Conservation (phyloP, 1,140 invertebrate species). For the Atopsyche davidsoni region DNA sequence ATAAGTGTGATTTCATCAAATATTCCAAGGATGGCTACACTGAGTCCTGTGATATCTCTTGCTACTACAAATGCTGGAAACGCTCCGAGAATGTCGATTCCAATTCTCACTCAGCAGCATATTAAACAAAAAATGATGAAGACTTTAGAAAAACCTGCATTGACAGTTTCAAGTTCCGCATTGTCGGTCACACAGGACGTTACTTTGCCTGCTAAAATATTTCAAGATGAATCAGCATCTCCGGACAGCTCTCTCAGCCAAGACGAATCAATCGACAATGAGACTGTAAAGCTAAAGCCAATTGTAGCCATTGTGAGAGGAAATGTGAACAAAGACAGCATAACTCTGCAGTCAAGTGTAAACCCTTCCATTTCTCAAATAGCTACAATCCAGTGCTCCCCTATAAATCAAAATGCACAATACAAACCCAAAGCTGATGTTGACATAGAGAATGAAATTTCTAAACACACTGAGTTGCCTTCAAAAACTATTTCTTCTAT, state of each 20-base stretch:
- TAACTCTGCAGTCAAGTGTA: neutral
- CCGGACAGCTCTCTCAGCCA: conserved; percentile 43
- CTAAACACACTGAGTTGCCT: conserved; percentile 45
- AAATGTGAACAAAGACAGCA: no score
- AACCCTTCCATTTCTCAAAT: no score
- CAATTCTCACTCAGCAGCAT: conserved; percentile 44
- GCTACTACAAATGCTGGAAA: conserved; percentile 38
- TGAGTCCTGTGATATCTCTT: conserved; percentile 42
- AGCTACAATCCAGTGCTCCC: no score
- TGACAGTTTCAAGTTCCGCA: conserved; percentile 47
- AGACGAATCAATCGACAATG: conserved; percentile 15
- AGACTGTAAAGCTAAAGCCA: neutral
- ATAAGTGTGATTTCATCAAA: conserved; percentile 46
- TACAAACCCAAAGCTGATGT: conserved; percentile 38
- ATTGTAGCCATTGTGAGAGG: no score
- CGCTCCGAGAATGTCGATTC: conserved; percentile 39
- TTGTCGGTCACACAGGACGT: conserved; percentile 51
- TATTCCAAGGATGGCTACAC: conserved; percentile 38
- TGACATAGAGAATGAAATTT: conserved; percentile 46
- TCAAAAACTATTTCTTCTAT: conserved; percentile 29
- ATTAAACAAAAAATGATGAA: conserved; percentile 48
- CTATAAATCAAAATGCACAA: no score
- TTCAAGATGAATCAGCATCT: conserved; percentile 55
- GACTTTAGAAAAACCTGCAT: conserved; percentile 49
- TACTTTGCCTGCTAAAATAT: conserved; percentile 54